Conservation (phyloP, 2,113 vertebrate genomes). For the Camelus dromedarius region DNA sequence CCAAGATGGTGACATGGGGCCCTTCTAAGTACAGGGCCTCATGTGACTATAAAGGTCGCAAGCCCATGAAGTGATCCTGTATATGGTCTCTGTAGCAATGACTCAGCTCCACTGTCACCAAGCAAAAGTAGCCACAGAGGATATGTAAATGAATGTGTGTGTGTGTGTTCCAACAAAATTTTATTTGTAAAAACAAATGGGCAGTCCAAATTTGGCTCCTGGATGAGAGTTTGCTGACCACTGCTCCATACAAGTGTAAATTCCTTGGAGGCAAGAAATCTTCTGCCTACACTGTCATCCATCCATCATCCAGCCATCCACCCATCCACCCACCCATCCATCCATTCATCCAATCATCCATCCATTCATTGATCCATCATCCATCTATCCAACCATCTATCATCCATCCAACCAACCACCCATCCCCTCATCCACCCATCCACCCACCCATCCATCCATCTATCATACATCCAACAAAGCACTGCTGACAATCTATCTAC, state of each 20-base stretch:
- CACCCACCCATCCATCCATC: not conserved
- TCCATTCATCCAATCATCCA: too few relatives aligned
- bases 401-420: not conserved
- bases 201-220: not conserved
- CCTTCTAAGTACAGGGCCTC: not conserved
- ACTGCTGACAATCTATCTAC: not conserved
- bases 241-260: not conserved
- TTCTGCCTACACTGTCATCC: fast-evolving
- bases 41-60: fast-evolving
- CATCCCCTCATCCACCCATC: not conserved
- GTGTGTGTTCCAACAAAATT: not conserved
- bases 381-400: not conserved
- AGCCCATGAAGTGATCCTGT: fast-evolving
- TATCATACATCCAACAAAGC: not conserved
- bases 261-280: not conserved
- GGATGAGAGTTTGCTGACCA: not conserved
- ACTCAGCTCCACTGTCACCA: too few relatives aligned
- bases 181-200: not conserved
- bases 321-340: not conserved
- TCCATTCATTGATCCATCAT: not conserved
- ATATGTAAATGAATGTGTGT: fast-evolving
- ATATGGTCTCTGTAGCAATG: not conserved
- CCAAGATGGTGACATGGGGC: fast-evolving
- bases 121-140: not conserved
- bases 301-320: too few relatives aligned